Evolutionary conservation across 1,140 invertebrate species (phyloP).

Genomic region (Zaprionus ornatus): DNA sequence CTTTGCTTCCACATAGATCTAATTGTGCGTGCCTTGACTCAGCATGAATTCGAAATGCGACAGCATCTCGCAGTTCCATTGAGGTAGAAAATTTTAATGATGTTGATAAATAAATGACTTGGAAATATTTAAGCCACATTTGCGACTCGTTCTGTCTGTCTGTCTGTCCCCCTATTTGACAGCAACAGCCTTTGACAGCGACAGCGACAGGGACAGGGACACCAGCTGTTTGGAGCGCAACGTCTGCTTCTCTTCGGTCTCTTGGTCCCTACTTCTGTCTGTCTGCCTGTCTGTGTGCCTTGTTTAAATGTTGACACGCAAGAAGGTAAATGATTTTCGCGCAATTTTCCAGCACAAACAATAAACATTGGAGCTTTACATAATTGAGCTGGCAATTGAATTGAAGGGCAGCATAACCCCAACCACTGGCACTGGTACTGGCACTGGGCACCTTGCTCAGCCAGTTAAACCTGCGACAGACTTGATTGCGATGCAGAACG

Average conservation of each 20-base stretch:
- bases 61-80: not conserved
- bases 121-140: constrained; percentile 76
- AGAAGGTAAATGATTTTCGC: constrained; percentile 78
- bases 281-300: constrained; percentile 17
- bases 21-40: constrained; percentile 1
- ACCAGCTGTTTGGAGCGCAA: constrained; percentile 33
- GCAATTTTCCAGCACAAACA: constrained; percentile 75
- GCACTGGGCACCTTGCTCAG: not conserved
- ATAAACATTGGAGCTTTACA: constrained; percentile 76
- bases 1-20: not conserved
- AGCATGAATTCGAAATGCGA: constrained; percentile 2
- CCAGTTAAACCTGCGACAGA: constrained; percentile 39
- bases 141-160: constrained; percentile 43
- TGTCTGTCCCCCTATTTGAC: constrained; percentile 8
- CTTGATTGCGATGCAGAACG: constrained; percentile 33
- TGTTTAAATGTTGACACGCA: constrained; percentile 70
- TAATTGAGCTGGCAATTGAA: constrained; percentile 78
- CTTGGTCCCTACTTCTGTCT: not conserved
- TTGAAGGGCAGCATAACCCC: constrained; percentile 46
- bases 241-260: constrained; percentile 4
- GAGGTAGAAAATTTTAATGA: constrained; percentile 78
- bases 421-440: too few relatives aligned
- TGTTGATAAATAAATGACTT: constrained; percentile 81
- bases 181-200: constrained; percentile 53
- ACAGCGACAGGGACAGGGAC: constrained; percentile 25